Percentiles rank a stretch among this genome's conserved stretches.
Conservation (phyloP, 30 jellyfish, hydroid and myxozoan genomes). For the Phacellophora camtschatica region DNA sequence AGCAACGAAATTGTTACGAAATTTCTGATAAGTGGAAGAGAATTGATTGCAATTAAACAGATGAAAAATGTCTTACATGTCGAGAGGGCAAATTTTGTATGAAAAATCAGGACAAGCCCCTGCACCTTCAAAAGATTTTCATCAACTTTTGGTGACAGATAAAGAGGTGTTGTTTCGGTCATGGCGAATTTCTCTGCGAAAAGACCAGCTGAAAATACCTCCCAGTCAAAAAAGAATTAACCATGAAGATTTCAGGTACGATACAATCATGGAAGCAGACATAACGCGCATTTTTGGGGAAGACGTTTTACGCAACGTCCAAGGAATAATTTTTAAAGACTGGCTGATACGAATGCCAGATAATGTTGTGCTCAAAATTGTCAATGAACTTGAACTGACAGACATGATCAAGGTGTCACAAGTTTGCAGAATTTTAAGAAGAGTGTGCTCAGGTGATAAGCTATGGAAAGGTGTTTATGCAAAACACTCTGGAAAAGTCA, state of each 20-base stretch:
- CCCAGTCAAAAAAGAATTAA: constrained; percentile 76
- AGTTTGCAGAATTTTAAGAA: constrained; percentile 58
- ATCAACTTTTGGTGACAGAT: constrained; percentile 85
- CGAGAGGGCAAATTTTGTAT: constrained; percentile 51
- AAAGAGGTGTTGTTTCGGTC: constrained; percentile 77
- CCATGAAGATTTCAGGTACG: constrained; percentile 83
- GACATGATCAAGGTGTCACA: constrained; percentile 61
- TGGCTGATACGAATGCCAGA: constrained; percentile 88
- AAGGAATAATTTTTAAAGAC: constrained; percentile 69
- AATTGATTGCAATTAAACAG: background rate
- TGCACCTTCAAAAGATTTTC: constrained; percentile 88
- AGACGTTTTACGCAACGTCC: constrained; percentile 61
- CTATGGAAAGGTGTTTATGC: constrained; percentile 70
- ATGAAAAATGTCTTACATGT: constrained; percentile 75
- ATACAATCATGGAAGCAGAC: constrained; percentile 67
- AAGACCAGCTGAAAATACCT: constrained; percentile 72
- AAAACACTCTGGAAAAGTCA: constrained; percentile 33
- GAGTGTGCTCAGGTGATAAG: constrained; percentile 65
- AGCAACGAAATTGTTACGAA: constrained; percentile 34
- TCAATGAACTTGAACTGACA: constrained; percentile 54
- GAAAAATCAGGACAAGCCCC: constrained; percentile 96
- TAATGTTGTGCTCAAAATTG: constrained; percentile 39
- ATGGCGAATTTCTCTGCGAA: constrained; percentile 86
- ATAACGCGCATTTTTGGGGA: constrained; percentile 75
- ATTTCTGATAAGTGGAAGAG: background rate